phyloP scores from a whole-genome alignment of 2,888 invertebrate species.

The Loripinus fragilis region DNA sequence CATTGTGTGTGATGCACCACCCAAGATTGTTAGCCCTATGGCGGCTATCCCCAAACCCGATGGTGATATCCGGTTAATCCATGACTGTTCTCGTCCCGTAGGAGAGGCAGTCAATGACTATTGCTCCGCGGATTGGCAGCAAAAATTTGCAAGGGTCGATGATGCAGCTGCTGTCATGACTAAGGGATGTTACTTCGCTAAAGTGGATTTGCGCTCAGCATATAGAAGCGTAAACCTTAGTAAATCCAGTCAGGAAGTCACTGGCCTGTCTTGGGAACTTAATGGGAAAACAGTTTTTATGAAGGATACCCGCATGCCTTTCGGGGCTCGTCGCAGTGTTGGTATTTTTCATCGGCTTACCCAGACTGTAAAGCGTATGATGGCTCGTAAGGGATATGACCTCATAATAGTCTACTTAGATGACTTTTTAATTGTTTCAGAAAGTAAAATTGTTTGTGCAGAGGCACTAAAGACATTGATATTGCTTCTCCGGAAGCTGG shows the following conservation, averaged over 20 bases:
- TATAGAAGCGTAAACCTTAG: conserved; percentile 23
- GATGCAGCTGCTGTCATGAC: conserved; percentile 22
- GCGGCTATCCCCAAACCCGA: conserved; percentile 29
- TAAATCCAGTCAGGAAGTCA: conserved; percentile 20
- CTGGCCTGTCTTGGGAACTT: conserved; percentile 16
- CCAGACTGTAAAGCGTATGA: no score
- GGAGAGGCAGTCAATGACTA: conserved; percentile 31
- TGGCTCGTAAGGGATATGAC: no score
- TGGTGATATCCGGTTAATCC: conserved; percentile 27
- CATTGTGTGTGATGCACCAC: not conserved
- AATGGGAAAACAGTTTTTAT: not conserved
- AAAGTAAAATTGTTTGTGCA: no score
- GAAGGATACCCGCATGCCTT: conserved; percentile 26
- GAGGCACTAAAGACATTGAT: no score
- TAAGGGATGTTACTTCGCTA: conserved; percentile 22
- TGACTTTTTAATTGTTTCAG: no score
- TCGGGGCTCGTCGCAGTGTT: not conserved
- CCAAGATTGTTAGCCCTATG: conserved; percentile 25
- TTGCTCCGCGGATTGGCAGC: conserved; percentile 12
- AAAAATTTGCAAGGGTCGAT: conserved; percentile 32
- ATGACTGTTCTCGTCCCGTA: conserved; percentile 27
- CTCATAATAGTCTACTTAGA: no score
- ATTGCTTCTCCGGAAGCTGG: no score
- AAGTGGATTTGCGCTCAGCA: conserved; percentile 26
- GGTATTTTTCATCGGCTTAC: no score